phyloP scores from a whole-genome alignment of 1,140 invertebrate genomes.

The Rhagoletis pomonella region DNA sequence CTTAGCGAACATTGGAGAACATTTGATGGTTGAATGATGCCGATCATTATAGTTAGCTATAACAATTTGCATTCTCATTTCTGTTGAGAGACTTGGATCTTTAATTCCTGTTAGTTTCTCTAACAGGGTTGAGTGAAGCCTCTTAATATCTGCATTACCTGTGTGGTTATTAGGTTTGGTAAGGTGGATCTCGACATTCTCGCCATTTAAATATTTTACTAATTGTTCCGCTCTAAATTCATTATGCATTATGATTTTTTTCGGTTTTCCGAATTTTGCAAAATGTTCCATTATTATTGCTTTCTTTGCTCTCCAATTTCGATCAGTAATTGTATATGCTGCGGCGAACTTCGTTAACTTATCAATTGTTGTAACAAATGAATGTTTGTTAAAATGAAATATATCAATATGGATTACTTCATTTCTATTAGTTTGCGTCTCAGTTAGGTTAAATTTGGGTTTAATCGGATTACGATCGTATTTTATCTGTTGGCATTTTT shows the following conservation, averaged over 20 bases:
- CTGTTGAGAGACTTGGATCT: neutral
- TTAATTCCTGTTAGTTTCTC: slow-evolving; percentile 44
- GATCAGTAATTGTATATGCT: neutral
- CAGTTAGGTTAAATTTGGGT: neutral
- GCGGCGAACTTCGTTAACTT: neutral
- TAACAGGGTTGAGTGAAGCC: slow-evolving; percentile 34
- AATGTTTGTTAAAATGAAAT: neutral
- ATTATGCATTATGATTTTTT: neutral
- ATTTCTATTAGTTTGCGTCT: neutral
- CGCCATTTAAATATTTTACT: neutral
- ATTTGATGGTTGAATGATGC: slow-evolving; percentile 31
- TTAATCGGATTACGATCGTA: slow-evolving; percentile 23
- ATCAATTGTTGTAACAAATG: neutral
- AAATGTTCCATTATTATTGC: neutral
- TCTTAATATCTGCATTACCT: slow-evolving; percentile 12
- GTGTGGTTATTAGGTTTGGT: slow-evolving; percentile 30
- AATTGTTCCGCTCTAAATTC: slow-evolving; percentile 10
- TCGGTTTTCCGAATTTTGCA: slow-evolving; percentile 15
- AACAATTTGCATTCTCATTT: slow-evolving; percentile 36
- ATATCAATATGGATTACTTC: neutral
- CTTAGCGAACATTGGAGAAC: neutral
- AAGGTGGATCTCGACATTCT: neutral
- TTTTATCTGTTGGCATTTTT: slow-evolving; percentile 17
- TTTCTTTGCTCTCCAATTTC: slow-evolving; percentile 6
- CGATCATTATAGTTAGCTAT: slow-evolving; percentile 50